These are phyloP conservation scores for Notospermus geniculatus DNA, from an alignment of 1,140 invertebrate species.

Conservation along the genomic window DNA sequence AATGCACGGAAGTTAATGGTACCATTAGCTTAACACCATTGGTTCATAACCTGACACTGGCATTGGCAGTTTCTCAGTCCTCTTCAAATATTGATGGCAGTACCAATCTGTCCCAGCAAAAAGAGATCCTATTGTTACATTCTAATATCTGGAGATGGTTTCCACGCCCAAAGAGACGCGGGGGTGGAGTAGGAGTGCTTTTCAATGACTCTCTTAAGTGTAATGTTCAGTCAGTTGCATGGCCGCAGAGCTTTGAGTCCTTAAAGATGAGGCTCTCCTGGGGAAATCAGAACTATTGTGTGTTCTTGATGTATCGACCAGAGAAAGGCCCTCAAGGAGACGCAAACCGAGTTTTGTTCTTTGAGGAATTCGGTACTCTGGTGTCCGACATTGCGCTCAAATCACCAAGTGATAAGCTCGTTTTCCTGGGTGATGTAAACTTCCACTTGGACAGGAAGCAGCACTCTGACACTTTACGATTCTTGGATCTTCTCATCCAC, in stretches of 20 bases:
- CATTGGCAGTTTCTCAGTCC: no score
- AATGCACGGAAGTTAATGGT: no score
- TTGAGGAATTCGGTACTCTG: neutral
- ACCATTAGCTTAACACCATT: no score
- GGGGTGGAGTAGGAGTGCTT: neutral
- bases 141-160: no score
- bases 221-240: neutral
- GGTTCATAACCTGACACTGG: no score
- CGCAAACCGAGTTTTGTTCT: neutral
- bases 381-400: neutral
- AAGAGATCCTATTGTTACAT: no score
- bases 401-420: neutral
- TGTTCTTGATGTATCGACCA: neutral
- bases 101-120: no score
- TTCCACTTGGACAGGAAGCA: neutral
- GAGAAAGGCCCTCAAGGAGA: neutral
- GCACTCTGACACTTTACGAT: neutral
- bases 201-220: neutral
- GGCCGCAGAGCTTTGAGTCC: neutral
- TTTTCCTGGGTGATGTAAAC: neutral
- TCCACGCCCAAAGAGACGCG: no score
- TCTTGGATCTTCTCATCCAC: neutral
- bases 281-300: neutral
- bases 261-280: neutral
- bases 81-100: no score